Evolutionary conservation across 2,888 invertebrate genomes (phyloP), one percentile per base, ranked within the genome.

Genomic region (Mycalesis mineus): DNA sequence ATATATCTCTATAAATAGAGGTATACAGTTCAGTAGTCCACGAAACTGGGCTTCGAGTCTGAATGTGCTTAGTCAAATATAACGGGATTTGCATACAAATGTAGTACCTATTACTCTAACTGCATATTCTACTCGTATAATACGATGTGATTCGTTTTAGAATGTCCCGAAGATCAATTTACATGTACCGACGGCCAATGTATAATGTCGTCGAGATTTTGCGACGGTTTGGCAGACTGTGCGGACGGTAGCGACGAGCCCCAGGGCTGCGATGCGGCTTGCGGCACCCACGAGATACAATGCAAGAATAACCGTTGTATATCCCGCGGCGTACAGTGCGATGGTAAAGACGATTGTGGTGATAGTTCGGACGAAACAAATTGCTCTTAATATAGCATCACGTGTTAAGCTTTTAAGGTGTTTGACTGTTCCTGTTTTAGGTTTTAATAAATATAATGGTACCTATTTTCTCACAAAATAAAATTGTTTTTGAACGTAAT

Each of bases 181-280:
- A 87, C 90, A 0, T 95, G 94, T 75, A 91, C 89, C 45, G 91
- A 92, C 71, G 94, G 93, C 13, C 84, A 88, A 62, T 95, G 95
- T 79, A 92, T 95, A 65, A 72, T 84, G 17, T 90, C 91, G 58
- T 86, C 91, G 45, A 86, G 92, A 55, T 94, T 94, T 79, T 95
- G 95, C 75, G 94, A 95, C 70, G 93, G 94, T 0, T 80, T 91
- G 51, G 79, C 88, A 1, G 94, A 95, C 74, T 95, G 95, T 70
- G 73, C 71, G 0, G 95, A 95, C 66, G 86, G 89, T 56, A 93
- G 93, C 39, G 95, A 95, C 71, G 95, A 95, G 77, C 94, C 95
- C 0, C 77, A 70, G 17, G 90, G 89, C 28, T 90, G 90, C 65
- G 82, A 82, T 62, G 77, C 84, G 73, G 91, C 84, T 17, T 93